Evolutionary conservation across 2,113 vertebrate species (phyloP).

Genomic region (Crotophaga sulcirostris): DNA sequence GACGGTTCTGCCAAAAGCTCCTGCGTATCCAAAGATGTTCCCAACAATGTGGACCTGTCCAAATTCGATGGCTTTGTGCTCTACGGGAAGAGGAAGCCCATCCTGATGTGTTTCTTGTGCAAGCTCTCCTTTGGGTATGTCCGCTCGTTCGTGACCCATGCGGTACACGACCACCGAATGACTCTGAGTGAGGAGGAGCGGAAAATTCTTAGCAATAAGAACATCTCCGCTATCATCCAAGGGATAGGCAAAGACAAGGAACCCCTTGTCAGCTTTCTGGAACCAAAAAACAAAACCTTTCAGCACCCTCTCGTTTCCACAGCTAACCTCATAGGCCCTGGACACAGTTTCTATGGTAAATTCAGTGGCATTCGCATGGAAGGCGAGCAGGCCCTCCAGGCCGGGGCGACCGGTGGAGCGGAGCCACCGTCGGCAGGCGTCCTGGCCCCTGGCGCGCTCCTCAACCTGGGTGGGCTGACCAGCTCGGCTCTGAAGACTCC

Average conservation of each 20-base stretch:
- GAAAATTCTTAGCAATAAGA: slow-evolving; percentile 96
- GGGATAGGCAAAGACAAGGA: slow-evolving; percentile 99
- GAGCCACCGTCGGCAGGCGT: slow-evolving; percentile 70
- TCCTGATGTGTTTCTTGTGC: slow-evolving; percentile 99
- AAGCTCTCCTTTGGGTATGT: slow-evolving; percentile 98
- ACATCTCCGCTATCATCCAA: slow-evolving; percentile 99
- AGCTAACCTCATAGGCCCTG: slow-evolving; percentile 91
- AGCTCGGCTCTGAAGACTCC: slow-evolving; percentile 85
- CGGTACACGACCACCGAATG: slow-evolving; percentile 98
- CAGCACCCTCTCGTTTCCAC: slow-evolving; percentile 88
- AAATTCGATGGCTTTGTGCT: slow-evolving; percentile 97
- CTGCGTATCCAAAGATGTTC: slow-evolving; percentile 99
- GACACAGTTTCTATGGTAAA: slow-evolving; percentile 98
- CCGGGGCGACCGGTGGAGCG: slow-evolving; percentile 37
- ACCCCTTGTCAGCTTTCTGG: slow-evolving; percentile 99
- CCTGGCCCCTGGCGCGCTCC: slow-evolving; percentile 80
- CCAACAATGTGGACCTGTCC: slow-evolving; percentile 99
- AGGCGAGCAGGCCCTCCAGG: slow-evolving; percentile 81
- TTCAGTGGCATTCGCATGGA: slow-evolving; percentile 98
- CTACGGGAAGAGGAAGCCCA: slow-evolving; percentile 98
- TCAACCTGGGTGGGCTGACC: slow-evolving; percentile 90
- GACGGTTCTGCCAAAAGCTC: slow-evolving; percentile 99
- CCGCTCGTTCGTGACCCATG: slow-evolving; percentile 96
- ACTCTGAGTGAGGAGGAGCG: slow-evolving; percentile 97
- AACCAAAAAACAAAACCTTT: slow-evolving; percentile 99